phyloP scores from a whole-genome alignment of 23 tunicate genomes.

The Ascidia mentula region DNA sequence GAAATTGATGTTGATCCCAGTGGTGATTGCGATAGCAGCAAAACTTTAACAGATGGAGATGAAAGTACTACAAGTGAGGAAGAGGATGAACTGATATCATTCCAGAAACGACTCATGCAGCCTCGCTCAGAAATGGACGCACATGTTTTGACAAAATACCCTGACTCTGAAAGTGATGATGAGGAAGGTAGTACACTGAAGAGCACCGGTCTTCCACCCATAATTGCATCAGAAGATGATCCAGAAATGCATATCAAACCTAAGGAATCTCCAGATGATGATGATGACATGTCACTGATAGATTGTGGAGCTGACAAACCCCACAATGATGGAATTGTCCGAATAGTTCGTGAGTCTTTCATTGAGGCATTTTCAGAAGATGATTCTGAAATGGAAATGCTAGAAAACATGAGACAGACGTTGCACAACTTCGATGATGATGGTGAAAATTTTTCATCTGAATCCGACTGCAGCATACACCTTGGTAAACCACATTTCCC shows the following conservation, averaged over 20 bases:
- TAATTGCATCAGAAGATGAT: background rate
- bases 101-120: conserved; percentile 17
- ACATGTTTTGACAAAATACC: conserved; percentile 21
- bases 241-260: background rate
- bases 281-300: background rate
- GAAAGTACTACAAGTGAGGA: conserved; percentile 14
- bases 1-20: background rate
- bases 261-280: background rate
- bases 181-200: background rate
- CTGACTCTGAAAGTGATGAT: conserved; percentile 18
- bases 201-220: background rate
- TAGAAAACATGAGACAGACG: conserved; percentile 40
- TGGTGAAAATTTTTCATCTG: conserved; percentile 15
- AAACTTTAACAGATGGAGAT: background rate
- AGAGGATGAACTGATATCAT: conserved; percentile 39
- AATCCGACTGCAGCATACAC: conserved; percentile 47
- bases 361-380: conserved; percentile 1
- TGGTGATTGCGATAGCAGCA: background rate
- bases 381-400: conserved; percentile 60
- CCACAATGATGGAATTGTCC: background rate
- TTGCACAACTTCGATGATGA: conserved; percentile 28
- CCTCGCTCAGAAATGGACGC: conserved; percentile 76
- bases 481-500: too few species aligned
- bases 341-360: background rate
- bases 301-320: background rate